Percentiles rank a stretch among this genome's conserved stretches.
These are phyloP conservation scores for Catharus bicknelli DNA, from an alignment of 2,113 vertebrate genomes.

Conservation along the genomic window DNA sequence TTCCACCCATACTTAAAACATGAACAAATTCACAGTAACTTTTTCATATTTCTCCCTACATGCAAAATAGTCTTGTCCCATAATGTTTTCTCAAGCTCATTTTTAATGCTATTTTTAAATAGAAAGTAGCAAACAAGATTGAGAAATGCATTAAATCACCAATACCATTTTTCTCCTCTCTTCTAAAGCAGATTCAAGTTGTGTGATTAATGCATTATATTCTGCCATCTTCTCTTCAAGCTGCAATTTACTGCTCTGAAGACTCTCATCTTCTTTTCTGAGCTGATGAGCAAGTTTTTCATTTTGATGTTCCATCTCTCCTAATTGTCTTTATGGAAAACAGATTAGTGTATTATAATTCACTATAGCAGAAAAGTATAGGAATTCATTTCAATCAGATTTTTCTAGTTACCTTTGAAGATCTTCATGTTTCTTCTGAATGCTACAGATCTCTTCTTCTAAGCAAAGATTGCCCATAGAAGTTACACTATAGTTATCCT, in stretches of 20 bases:
- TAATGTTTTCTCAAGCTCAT: neutral
- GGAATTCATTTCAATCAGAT: neutral
- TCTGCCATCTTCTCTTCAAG: slow-evolving; percentile 80
- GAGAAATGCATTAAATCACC: neutral
- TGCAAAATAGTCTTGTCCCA: neutral
- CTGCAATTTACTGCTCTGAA: slow-evolving; percentile 73
- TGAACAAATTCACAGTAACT: neutral
- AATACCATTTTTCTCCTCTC: slow-evolving; percentile 84
- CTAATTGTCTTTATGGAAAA: slow-evolving; percentile 75
- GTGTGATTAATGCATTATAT: slow-evolving; percentile 73
- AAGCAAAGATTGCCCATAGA: slow-evolving; percentile 69
- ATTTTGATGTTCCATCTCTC: slow-evolving; percentile 80
- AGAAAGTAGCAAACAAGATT: neutral
- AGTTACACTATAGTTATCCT: slow-evolving; percentile 69
- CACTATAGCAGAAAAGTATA: neutral
- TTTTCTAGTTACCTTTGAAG: slow-evolving; percentile 78
- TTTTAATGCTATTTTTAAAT: neutral
- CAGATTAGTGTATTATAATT: neutral
- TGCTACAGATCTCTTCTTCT: slow-evolving; percentile 74
- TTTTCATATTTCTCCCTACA: neutral
- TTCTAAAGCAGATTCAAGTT: slow-evolving; percentile 81
- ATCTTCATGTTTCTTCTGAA: slow-evolving; percentile 75
- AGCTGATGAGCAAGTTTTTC: slow-evolving; percentile 80
- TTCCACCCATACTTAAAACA: neutral
- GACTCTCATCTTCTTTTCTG: slow-evolving; percentile 76